Base-by-base conservation (phyloP, 2,888 invertebrate genomes). In the Andrena camellia region DNA sequence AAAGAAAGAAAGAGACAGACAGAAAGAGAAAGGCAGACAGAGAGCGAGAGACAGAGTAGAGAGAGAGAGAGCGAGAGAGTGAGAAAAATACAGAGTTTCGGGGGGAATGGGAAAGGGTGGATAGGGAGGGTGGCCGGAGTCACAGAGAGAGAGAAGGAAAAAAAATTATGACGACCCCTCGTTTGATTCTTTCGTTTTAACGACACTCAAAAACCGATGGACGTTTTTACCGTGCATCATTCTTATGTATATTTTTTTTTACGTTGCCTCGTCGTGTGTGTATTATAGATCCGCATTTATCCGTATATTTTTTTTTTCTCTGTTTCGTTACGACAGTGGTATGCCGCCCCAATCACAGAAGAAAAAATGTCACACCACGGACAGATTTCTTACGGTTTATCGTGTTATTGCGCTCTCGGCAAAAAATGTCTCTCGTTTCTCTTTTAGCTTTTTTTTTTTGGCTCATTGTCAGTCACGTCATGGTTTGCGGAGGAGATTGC, bases 341-440 rank as follows among this genome's bases (percentile, higher is more conserved):
- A 96, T 97, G 96, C 96, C 96, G 97, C 97, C 97, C 97, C 97
- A 97, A 97, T 96, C 97, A 97, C 97, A 97, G 96, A 96, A 95
- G 95, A 96, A 97, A 97, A 97, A 97, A 96, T 97, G 97, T 97
- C 97, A 97, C 97, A 97, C 96, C 96, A 96, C 95, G 94, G 94
- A 94, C 94, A 94, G 91, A 89, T 90, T 88, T 90, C 91, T 92
- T 92, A 92, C 90, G 89, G 88, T 90, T 89, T 81, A 69, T 52
- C 42, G 42, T 67, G 78, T 74, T 86, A 88, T 89, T 88, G 88
- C 88, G 90, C 90, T 92, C 92, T 92, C 92, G 87, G 88, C 81
- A 89, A 91, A 91, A 91, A 89, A 89, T 85, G 64, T 84, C 81
- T 86, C 83, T 86, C 86, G 74, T 84, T 81, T 83, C 77, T 70